A percentile compares a stretch with the other conserved stretches of the same genome.
Evolutionary conservation across 1,140 invertebrate species (phyloP).

Genomic region (Watersipora subatra): DNA sequence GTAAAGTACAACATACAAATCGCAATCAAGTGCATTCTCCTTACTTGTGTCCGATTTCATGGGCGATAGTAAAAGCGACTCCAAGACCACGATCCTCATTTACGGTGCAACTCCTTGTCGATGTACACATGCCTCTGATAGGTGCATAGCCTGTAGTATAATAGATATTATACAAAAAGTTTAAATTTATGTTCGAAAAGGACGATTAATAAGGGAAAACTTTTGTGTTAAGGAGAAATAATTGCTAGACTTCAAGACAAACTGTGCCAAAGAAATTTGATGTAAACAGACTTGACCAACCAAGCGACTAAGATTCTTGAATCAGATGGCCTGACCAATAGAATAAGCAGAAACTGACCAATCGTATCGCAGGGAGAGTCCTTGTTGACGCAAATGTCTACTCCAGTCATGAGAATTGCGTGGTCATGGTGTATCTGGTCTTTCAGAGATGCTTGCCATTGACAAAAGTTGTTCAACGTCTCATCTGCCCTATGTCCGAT

Average conservation of each 20-base stretch:
- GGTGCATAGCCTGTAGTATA: slow-evolving; percentile 50
- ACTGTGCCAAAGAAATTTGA: too few relatives aligned
- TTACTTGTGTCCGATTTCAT: slow-evolving; percentile 82
- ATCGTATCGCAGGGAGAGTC: slow-evolving; percentile 63
- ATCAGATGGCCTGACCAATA: too few relatives aligned
- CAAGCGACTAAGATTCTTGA: too few relatives aligned
- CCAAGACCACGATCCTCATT: slow-evolving; percentile 80
- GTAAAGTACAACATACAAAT: too few relatives aligned
- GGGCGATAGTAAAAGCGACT: slow-evolving; percentile 73
- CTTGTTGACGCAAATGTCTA: slow-evolving; percentile 65
- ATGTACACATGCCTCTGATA: slow-evolving; percentile 75
- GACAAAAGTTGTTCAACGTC: slow-evolving; percentile 70
- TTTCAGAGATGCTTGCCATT: slow-evolving; percentile 61
- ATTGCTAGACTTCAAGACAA: too few relatives aligned
- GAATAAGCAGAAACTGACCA: too few relatives aligned
- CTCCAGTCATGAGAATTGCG: slow-evolving; percentile 71
- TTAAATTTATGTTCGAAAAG: too few relatives aligned
- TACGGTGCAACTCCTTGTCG: slow-evolving; percentile 70
- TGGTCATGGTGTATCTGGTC: slow-evolving; percentile 75
- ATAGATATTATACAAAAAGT: too few relatives aligned
- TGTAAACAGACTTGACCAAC: too few relatives aligned
- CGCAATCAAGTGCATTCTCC: too few relatives aligned
- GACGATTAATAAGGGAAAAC: too few relatives aligned
- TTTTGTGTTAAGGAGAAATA: too few relatives aligned
- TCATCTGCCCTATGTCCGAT: slow-evolving; percentile 51